These are phyloP conservation scores for Hassar affinis DNA, from an alignment of 2,113 vertebrate genomes.

Conservation along the genomic window DNA sequence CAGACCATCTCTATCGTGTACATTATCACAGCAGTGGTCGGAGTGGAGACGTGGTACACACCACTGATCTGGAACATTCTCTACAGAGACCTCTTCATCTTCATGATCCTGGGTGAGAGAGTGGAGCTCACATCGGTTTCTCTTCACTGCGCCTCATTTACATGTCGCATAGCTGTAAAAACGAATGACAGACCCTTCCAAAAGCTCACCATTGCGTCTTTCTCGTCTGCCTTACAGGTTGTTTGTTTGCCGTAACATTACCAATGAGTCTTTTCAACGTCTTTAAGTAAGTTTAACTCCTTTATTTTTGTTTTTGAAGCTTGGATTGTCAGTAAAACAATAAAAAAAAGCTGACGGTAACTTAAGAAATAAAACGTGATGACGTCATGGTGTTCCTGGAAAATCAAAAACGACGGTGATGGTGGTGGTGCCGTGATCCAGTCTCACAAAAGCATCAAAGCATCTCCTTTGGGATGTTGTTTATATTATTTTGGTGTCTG, in stretches of 20 bases:
- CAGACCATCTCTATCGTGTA: conserved; percentile 97
- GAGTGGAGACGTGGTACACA: conserved; percentile 95
- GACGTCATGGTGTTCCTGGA: background rate
- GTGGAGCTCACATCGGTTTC: background rate
- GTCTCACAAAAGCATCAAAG: background rate
- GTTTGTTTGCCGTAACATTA: conserved; percentile 87
- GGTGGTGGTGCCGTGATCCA: background rate
- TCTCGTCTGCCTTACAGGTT: conserved; percentile 73
- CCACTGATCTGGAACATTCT: conserved; percentile 85
- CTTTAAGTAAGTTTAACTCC: conserved; percentile 77
- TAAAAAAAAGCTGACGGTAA: background rate
- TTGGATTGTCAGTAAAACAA: background rate
- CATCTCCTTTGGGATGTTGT: background rate
- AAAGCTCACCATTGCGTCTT: conserved; percentile 33
- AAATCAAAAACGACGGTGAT: background rate
- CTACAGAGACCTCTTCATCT: conserved; percentile 94
- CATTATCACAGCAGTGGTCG: conserved; percentile 91
- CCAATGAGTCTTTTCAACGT: conserved; percentile 97
- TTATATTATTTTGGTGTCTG: background rate
- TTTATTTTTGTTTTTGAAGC: accelerated
- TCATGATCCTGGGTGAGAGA: conserved; percentile 93
- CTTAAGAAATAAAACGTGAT: background rate
- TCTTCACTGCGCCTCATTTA: background rate
- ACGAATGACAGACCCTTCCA: background rate
- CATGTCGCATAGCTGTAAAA: background rate